Base-by-base conservation (phyloP, 2,113 vertebrate genomes). In the Murina feae region DNA sequence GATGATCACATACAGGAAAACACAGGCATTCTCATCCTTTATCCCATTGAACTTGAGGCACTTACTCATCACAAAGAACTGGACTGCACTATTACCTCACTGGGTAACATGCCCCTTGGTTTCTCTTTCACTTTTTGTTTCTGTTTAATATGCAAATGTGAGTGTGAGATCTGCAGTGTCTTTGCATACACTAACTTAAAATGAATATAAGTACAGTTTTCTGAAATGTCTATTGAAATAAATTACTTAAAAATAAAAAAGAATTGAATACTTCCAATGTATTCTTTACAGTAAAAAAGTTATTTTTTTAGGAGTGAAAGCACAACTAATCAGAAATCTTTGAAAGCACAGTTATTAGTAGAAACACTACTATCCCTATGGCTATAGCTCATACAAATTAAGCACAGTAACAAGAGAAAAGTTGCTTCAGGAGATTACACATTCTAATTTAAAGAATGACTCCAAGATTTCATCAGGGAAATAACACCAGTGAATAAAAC, bases 71-170 rank as follows among this genome's bases (percentile, higher is more conserved):
- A 37, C 32, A 53, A 95, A 86, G 91, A 51, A 78, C 94, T 96
- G 79, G 60, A 39, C 69, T 98, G 99, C 98, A 98, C 98, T 98
- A 98, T 99, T 99, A 99, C 98, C 99, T 99, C 98, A 2, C 0
- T n/a, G 98, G 99, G 99, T 95, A 99, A 99, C 96, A 99, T 98
- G 98, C 99, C 97, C 93, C 95, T 98, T 96, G 96, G 95, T 97
- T 98, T 85, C 74, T 97, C 86, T 96, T 94, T 81, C 95, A 96
- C 97, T 97, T 98, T 96, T 96, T 96, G 92, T 98, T 98, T 98
- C 97, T 97, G 97, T 98, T 95, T 93, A 97, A 96, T 94, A 90
- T 90, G 97, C 97, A 86, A 30, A 83, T 96, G 92, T 96, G n/a
- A 96, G 97, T 4, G 97, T 98, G 98, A 97, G 98, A 98, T 96